A percentile compares a stretch with the other conserved stretches of the same genome.
Conservation (phyloP, 2,888 invertebrate species). For the Agriopis leucophaearia region DNA sequence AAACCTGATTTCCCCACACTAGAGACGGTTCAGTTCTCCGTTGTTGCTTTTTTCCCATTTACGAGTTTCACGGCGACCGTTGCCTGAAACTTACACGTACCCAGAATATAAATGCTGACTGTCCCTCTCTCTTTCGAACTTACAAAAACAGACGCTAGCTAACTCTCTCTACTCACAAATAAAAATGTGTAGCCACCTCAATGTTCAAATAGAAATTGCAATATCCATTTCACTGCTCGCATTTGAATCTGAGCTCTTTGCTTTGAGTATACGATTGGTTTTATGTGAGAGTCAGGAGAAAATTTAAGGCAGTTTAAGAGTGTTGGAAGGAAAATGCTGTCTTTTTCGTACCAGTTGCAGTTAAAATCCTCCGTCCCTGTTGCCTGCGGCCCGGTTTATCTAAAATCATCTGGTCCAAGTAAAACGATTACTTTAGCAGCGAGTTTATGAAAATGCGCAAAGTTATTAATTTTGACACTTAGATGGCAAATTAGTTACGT, state of each 20-base stretch:
- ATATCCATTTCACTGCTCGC: conserved; percentile 66
- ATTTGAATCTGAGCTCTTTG: conserved; percentile 62
- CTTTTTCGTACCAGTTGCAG: conserved; percentile 85
- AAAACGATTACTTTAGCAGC: conserved; percentile 77
- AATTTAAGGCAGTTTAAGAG: conserved; percentile 64
- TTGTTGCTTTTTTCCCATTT: conserved; percentile 87
- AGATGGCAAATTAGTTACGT: conserved; percentile 58
- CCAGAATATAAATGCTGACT: conserved; percentile 84
- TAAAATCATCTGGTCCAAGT: conserved; percentile 83
- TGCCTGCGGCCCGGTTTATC: conserved; percentile 75
- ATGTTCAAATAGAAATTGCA: conserved; percentile 80
- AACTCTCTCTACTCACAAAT: conserved; percentile 79
- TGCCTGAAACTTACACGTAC: conserved; percentile 87
- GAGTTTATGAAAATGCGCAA: conserved; percentile 79
- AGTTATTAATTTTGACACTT: conserved; percentile 75
- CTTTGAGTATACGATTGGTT: conserved; percentile 52
- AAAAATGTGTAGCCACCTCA: conserved; percentile 84
- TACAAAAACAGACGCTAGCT: conserved; percentile 52
- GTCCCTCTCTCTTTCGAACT: conserved; percentile 64
- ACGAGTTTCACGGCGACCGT: conserved; percentile 87
- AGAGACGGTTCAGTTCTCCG: conserved; percentile 81
- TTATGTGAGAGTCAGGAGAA: conserved; percentile 43
- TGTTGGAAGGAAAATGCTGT: conserved; percentile 76
- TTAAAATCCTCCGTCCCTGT: conserved; percentile 82
- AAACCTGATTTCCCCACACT: conserved; percentile 73